Conservation (phyloP, 1,140 invertebrate species). For the Drepana arcuata region DNA sequence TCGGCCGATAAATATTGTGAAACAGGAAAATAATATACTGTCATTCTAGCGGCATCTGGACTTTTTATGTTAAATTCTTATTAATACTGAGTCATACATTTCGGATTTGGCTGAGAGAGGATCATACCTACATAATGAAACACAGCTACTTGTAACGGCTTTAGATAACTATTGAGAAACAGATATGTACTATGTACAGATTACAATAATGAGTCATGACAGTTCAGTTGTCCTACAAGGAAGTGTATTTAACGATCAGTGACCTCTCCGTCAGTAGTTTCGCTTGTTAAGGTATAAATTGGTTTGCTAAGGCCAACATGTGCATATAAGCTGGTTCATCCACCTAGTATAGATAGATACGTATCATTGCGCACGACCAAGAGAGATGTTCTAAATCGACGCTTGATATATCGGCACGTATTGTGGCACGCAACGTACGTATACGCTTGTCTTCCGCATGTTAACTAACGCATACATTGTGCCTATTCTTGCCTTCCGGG, state of each 20-base stretch:
- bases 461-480: slow-evolving; percentile 25
- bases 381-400: slow-evolving; percentile 22
- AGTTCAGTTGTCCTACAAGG: slow-evolving; percentile 18
- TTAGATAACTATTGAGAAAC: background rate
- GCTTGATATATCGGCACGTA: background rate
- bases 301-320: slow-evolving; percentile 31
- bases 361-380: slow-evolving; percentile 13
- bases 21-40: too few species aligned
- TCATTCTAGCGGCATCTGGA: too few species aligned
- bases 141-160: too few species aligned
- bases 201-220: slow-evolving; percentile 9
- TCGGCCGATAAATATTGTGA: too few species aligned
- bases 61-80: too few species aligned
- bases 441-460: slow-evolving; percentile 29
- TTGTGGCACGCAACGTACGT: slow-evolving; percentile 6
- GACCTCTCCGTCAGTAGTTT: slow-evolving; percentile 24
- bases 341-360: slow-evolving; percentile 2
- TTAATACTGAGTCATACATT: too few species aligned
- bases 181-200: slow-evolving; percentile 1
- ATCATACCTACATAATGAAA: too few species aligned
- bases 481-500: slow-evolving; percentile 23
- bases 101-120: too few species aligned
- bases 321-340: background rate
- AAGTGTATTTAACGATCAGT: slow-evolving; percentile 26
- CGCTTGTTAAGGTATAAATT: slow-evolving; percentile 36